Percentiles rank a stretch among this genome's conserved stretches.
phyloP scores from a whole-genome alignment of 1,140 invertebrate species.

The Trichoplusia ni region DNA sequence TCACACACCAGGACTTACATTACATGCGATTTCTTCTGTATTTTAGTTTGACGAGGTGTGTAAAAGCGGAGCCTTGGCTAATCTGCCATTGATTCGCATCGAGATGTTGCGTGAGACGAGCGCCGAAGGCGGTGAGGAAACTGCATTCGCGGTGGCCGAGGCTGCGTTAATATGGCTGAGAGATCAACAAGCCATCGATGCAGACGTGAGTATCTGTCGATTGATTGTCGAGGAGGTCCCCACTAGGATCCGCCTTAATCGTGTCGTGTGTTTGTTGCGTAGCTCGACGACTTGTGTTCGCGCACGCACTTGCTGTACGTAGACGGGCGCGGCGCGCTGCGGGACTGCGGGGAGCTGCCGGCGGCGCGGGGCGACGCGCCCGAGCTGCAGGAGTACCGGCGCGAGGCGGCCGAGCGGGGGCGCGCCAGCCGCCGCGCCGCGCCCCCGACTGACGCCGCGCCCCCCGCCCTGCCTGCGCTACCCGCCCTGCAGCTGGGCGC shows the following conservation, averaged over 20 bases:
- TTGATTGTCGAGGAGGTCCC: neutral
- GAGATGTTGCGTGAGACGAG: constrained; percentile 59
- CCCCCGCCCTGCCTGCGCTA: constrained; percentile 84
- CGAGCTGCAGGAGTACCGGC: constrained; percentile 91
- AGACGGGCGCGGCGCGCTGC: constrained; percentile 88
- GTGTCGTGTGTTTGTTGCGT: neutral
- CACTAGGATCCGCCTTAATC: neutral
- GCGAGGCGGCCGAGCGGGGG: constrained; percentile 82
- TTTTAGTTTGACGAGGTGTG: constrained; percentile 61
- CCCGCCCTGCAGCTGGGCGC: constrained; percentile 63
- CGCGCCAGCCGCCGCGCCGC: constrained; percentile 81
- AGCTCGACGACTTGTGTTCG: constrained; percentile 62
- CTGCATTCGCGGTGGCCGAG: constrained; percentile 52
- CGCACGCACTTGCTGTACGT: constrained; percentile 91
- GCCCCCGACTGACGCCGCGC: constrained; percentile 90
- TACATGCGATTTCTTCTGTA: neutral
- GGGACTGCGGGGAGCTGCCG: constrained; percentile 89
- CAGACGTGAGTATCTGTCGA: constrained; percentile 40
- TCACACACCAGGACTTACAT: too few relatives aligned
- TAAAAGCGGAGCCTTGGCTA: constrained; percentile 52
- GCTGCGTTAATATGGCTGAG: constrained; percentile 56
- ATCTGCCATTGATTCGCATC: constrained; percentile 51
- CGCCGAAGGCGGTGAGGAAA: constrained; percentile 52
- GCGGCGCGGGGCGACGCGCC: constrained; percentile 85
- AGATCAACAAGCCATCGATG: constrained; percentile 35